phyloP scores from a whole-genome alignment of 2,888 invertebrate species.

The Limnephilus rhombicus region DNA sequence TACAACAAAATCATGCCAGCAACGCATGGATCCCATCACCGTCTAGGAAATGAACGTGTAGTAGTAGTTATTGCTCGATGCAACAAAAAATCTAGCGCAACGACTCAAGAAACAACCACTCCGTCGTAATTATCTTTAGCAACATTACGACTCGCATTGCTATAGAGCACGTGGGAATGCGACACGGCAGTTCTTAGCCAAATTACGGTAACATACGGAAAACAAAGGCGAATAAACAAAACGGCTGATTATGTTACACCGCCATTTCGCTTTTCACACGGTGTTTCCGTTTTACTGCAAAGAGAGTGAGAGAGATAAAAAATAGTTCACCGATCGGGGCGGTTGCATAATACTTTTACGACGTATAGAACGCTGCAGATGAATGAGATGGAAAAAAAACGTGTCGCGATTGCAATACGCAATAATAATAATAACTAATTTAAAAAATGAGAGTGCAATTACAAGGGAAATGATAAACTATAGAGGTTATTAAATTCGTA shows the following conservation, averaged over 20 bases:
- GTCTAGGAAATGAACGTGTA: constrained; percentile 28
- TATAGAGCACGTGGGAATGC: constrained; percentile 48
- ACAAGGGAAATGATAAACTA: not conserved
- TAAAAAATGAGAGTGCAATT: not conserved
- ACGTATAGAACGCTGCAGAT: not conserved
- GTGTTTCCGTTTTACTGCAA: constrained; percentile 39
- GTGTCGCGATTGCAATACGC: not conserved
- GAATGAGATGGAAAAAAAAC: not conserved
- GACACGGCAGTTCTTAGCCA: constrained; percentile 35
- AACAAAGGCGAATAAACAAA: constrained; percentile 41
- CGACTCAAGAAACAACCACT: constrained; percentile 38
- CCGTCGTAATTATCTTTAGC: constrained; percentile 37
- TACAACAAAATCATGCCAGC: constrained; percentile 15
- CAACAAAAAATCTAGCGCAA: constrained; percentile 44
- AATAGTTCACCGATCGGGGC: constrained; percentile 45
- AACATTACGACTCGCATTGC: constrained; percentile 22
- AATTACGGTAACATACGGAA: constrained; percentile 48
- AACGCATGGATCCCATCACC: not conserved
- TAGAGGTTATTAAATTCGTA: not conserved
- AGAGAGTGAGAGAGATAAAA: constrained; percentile 45
- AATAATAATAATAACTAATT: not conserved
- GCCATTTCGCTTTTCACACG: constrained; percentile 52
- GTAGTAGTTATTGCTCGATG: constrained; percentile 25
- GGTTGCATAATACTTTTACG: constrained; percentile 36
- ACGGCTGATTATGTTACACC: constrained; percentile 31